Evolutionary conservation across 1,140 invertebrate genomes (phyloP), one percentile per base, ranked within the genome.

Genomic region (Melipona quadrifasciata): DNA sequence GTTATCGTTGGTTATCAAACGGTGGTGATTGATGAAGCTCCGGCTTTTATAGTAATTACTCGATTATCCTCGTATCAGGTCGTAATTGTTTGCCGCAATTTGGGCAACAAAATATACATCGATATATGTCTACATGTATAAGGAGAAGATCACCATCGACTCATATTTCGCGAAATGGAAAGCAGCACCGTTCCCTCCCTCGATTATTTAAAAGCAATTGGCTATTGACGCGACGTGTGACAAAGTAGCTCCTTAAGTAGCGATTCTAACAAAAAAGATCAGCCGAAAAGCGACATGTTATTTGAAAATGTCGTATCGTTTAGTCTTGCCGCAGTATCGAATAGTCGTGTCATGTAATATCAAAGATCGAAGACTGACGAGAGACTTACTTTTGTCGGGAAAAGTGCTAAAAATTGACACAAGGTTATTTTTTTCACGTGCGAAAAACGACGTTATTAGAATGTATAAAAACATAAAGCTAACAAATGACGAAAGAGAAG

Each of bases 11-110:
- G 88, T 89, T 89, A 89, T 89, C 87, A 78, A 70, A 71, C 51
- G 55, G 53, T 82, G 76, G 91, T 94, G 93, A 93, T 94, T 94
- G 93, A 94, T 94, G 89, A 89, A 87, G 79, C 68, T 27, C 67
- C 77, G 74, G 93, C 93, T 93, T 93, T 94, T 94, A 94, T 91
- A 94, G 93, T 93, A 93, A 94, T 94, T 94, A 90, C 91, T 90
- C 87, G 89, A 91, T 91, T 90, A 90, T 90, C 87, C 73, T 74
- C 78, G 81, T 92, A 93, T 93, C 91, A 91, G 82, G 73, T 77
- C 84, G 87, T 91, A 93, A 93, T 92, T 92, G 86, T 91, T 91
- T 86, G 76, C 82, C 75, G 84, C 86, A 89, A 92, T 90, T 92
- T 91, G 84, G 64, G 67, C 72, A 57, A 67, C 88, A 78, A 86